phyloP scores from a whole-genome alignment of 2,888 invertebrate species.

The Platycheirus rosarum region DNA sequence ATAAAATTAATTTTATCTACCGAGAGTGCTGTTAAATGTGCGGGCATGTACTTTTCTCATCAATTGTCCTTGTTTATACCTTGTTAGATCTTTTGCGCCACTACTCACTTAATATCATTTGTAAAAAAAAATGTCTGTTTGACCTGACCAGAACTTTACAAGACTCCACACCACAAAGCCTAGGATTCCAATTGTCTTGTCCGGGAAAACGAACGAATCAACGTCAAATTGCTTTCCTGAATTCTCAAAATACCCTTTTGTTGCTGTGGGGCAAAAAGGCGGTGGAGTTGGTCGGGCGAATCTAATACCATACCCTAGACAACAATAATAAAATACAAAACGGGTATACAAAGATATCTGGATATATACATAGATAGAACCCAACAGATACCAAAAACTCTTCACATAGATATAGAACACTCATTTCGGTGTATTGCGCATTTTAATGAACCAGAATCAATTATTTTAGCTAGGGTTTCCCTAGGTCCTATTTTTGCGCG shows the following conservation, averaged over 20 bases:
- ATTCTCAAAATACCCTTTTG: constrained; percentile 67
- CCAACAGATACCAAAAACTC: constrained; percentile 37
- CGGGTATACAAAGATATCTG: constrained; percentile 15
- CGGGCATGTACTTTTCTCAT: constrained; percentile 49
- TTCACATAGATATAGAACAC: constrained; percentile 58
- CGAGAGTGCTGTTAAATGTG: constrained; percentile 53
- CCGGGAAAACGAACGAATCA: constrained; percentile 56
- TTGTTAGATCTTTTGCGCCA: constrained; percentile 47
- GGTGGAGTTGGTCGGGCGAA: constrained; percentile 14
- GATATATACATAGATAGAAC: background rate
- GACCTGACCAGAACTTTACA: constrained; percentile 45
- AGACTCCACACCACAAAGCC: constrained; percentile 14
- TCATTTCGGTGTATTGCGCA: constrained; percentile 72
- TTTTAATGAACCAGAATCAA: constrained; percentile 74
- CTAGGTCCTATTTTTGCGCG: constrained; percentile 68
- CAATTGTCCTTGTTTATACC: constrained; percentile 69
- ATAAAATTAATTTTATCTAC: constrained; percentile 72
- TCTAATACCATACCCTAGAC: constrained; percentile 45
- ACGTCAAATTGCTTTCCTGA: constrained; percentile 65
- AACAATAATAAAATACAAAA: constrained; percentile 46
- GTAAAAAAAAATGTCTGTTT: constrained; percentile 36
- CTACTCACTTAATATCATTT: constrained; percentile 21
- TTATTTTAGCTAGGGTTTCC: constrained; percentile 73
- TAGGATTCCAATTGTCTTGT: constrained; percentile 51
- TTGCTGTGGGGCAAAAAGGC: constrained; percentile 19